Base-by-base conservation (phyloP, 2,888 invertebrate genomes). In the Pediacus dermestoides region DNA sequence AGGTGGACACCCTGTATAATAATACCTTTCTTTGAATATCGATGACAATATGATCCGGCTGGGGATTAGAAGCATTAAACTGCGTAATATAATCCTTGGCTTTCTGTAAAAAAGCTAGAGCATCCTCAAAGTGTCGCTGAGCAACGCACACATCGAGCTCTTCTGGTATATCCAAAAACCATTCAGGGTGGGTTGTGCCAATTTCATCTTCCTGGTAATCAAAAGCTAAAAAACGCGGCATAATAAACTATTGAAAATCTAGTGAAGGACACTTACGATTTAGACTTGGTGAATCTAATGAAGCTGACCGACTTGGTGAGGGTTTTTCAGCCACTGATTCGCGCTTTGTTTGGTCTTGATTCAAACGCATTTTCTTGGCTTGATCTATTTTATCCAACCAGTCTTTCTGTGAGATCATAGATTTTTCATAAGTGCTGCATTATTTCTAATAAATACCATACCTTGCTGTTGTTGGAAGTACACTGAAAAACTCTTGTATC, bases 121-220 rank as follows among this genome's bases (percentile, higher is more conserved):
- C 93, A 61, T 89, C 90, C 66, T 94, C 91, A 63, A 96, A 96
- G 68, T 95, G 91, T 55, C 96, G 79, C 69, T 96, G 93, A 1
- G 95, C 96, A 50, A 96, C 88, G 55, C 86, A 81, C 8, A 95
- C 93, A 73, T 97, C 94, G 36, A 97, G 73, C 68, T 96, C 95
- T 66, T 96, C 96, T 1, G 90, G 85, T 2, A 90, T 82, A 67
- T 95, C 93, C 38, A 82, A 70, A 36, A 96, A 70, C 95, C 95
- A 96, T 60, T 91, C 90, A 0, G 92, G 89, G 25, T 68, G 68
- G 12, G 52, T 46, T 6, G 52, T 52, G n/a, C 53, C 52, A 25
- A 47, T 48, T 18, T 68, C 68, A 28, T 70, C 70, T 36, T 67
- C 68, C 14, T 56, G 52, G 42, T 73, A 72, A 22, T 67, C 67